Evolutionary conservation across 2,888 invertebrate genomes (phyloP).

Genomic region (Seladonia tumulorum): DNA sequence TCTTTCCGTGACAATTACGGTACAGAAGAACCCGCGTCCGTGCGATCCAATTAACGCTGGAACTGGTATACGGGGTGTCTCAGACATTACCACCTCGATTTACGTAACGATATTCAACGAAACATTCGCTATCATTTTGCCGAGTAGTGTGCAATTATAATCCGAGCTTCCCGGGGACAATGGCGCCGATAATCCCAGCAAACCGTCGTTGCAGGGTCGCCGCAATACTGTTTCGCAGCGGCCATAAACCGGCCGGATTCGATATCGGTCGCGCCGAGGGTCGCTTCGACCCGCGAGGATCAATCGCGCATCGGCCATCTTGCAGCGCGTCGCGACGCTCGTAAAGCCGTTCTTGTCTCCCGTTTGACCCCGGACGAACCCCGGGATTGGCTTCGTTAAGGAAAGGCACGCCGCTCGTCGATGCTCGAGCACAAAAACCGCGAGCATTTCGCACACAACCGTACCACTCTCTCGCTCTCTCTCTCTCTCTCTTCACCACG

Average conservation of each 20-base stretch:
- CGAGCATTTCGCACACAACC: constrained; percentile 4
- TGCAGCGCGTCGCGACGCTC: constrained; percentile 33
- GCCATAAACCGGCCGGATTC: not conserved
- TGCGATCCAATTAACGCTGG: too few relatives aligned
- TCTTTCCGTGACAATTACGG: too few relatives aligned
- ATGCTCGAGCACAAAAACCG: constrained; percentile 44
- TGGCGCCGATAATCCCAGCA: not conserved
- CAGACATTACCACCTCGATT: too few relatives aligned
- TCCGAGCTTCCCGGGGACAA: not conserved
- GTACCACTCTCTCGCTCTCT: not conserved
- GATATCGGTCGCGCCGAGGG: not conserved
- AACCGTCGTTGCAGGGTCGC: not conserved
- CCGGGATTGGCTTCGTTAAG: constrained; percentile 78
- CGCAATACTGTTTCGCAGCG: constrained; percentile 4
- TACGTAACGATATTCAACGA: too few relatives aligned
- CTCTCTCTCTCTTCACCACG: not conserved
- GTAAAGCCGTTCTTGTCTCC: constrained; percentile 55
- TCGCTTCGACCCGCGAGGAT: constrained; percentile 30
- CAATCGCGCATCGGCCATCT: constrained; percentile 61
- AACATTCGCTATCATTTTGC: not conserved
- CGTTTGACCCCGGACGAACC: constrained; percentile 76
- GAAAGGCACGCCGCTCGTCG: constrained; percentile 67
- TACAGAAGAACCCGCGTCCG: too few relatives aligned
- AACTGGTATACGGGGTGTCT: too few relatives aligned
- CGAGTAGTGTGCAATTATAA: not conserved